These are phyloP conservation scores for Caenorhabditis doughertyi DNA, from an alignment of 2,888 invertebrate species.

Conservation along the genomic window DNA sequence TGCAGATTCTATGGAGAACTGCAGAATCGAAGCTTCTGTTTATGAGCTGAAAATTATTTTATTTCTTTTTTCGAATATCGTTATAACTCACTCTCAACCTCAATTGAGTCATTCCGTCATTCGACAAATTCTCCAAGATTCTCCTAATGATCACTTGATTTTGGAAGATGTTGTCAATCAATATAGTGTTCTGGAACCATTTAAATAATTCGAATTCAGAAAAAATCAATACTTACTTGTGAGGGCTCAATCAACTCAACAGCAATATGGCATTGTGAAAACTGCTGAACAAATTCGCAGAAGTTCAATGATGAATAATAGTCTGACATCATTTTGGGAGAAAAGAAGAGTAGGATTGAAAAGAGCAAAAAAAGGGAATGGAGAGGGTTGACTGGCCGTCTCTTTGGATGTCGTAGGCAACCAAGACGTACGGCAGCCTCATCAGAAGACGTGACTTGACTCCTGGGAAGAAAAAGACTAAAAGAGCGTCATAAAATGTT, in stretches of 20 bases:
- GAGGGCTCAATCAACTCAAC: background rate
- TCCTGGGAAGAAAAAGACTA: too few relatives aligned
- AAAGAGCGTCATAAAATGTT: too few relatives aligned
- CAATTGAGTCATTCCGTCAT: slow-evolving; percentile 3
- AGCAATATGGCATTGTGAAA: background rate
- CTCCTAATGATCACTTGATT: background rate
- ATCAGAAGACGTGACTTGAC: too few relatives aligned
- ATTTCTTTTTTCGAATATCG: background rate
- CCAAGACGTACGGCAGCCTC: too few relatives aligned
- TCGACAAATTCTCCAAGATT: background rate
- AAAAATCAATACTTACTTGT: slow-evolving; percentile 1
- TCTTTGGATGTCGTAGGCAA: too few relatives aligned
- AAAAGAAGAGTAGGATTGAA: too few relatives aligned
- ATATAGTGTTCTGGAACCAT: background rate
- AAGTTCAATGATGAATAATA: too few relatives aligned
- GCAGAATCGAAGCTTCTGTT: background rate
- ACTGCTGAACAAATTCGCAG: too few relatives aligned
- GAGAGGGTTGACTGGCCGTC: too few relatives aligned
- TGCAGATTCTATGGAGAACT: background rate
- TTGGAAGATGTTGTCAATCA: background rate
- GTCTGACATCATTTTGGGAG: too few relatives aligned
- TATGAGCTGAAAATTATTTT: background rate
- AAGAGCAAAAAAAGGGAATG: too few relatives aligned
- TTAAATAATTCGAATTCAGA: background rate
- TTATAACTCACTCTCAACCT: slow-evolving; percentile 3